A percentile compares a stretch with the other conserved stretches of the same genome.
These are phyloP conservation scores for Antennarius maculatus DNA, from an alignment of 2,797 vertebrate species.

Conservation along the genomic window DNA sequence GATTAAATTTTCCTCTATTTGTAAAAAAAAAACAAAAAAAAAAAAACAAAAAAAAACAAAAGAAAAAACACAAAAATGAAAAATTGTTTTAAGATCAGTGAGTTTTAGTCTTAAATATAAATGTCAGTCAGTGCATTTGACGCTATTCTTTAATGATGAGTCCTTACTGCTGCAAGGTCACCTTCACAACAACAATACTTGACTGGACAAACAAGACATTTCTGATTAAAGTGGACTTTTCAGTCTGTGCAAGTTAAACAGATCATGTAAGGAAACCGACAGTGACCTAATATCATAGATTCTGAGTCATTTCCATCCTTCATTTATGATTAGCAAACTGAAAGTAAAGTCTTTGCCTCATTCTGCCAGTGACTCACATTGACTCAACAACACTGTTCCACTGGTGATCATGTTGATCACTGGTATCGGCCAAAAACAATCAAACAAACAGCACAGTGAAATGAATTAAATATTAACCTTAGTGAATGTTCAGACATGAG, in stretches of 20 bases:
- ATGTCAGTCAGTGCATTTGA: not conserved
- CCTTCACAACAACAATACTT: not conserved
- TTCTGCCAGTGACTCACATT: slow-evolving; percentile 49
- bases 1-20: not conserved
- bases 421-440: slow-evolving; percentile 49
- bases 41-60: too few relatives aligned
- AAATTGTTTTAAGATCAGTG: not conserved
- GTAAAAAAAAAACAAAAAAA: too few relatives aligned
- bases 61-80: not conserved
- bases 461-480: slow-evolving; percentile 44
- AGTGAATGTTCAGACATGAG: too few relatives aligned
- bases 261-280: not conserved
- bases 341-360: slow-evolving; percentile 40
- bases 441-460: slow-evolving; percentile 36
- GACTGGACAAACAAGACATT: too few relatives aligned
- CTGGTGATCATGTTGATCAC: slow-evolving; percentile 46
- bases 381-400: slow-evolving; percentile 49
- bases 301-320: slow-evolving; percentile 51
- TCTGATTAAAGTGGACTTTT: too few relatives aligned
- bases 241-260: too few relatives aligned
- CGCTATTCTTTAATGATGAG: not conserved
- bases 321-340: slow-evolving; percentile 47
- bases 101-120: not conserved
- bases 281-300: too few relatives aligned
- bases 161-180: not conserved